Conservation (phyloP, 2,113 vertebrate genomes). For the Labeo rohita region DNA sequence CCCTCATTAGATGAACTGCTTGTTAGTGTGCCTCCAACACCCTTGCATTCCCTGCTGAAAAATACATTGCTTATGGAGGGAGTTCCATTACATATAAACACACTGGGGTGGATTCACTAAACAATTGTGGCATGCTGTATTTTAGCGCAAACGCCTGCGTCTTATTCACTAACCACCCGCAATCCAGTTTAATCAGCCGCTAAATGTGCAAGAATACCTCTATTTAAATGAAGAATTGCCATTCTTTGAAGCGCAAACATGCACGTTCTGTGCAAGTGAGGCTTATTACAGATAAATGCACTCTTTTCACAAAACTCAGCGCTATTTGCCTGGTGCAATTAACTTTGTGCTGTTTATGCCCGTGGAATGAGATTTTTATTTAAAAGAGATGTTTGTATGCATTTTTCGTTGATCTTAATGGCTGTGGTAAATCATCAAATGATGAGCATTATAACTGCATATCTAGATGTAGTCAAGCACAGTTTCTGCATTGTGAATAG, state of each 20-base stretch:
- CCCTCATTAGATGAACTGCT: constrained; percentile 51
- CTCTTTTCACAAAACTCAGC: not conserved
- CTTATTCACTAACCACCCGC: not conserved
- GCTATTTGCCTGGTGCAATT: not conserved
- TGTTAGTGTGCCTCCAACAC: constrained; percentile 27
- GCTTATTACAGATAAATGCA: not conserved
- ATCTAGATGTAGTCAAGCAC: not conserved
- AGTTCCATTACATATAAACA: constrained; percentile 12
- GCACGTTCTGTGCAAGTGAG: not conserved
- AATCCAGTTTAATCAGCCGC: not conserved
- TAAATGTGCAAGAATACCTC: not conserved
- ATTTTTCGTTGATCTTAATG: not conserved
- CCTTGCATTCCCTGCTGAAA: constrained; percentile 7
- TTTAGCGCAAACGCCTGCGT: not conserved
- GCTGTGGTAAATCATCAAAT: constrained; percentile 8
- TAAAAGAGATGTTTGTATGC: not conserved
- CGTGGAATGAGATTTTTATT: not conserved
- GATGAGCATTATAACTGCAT: not conserved
- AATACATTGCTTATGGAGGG: not conserved
- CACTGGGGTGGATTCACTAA: not conserved
- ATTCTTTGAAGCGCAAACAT: not conserved
- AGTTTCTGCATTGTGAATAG: not conserved
- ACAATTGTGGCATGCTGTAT: not conserved
- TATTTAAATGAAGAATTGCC: not conserved
- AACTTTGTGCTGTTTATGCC: not conserved